phyloP scores from a whole-genome alignment of 2,888 invertebrate species.

The Sympetrum striolatum region DNA sequence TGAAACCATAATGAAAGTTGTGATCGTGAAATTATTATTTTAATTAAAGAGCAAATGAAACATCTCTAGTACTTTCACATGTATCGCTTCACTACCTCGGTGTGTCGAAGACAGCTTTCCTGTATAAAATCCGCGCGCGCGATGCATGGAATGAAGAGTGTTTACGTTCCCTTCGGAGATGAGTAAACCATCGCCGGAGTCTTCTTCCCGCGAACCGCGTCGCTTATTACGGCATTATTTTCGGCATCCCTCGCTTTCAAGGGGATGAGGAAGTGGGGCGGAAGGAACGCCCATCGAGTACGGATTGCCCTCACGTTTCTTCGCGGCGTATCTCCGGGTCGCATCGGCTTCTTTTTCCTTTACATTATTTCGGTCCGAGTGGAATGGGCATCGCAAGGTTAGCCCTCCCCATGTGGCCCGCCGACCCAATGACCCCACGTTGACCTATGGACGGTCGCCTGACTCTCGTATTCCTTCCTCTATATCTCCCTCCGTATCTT shows the following conservation, averaged over 20 bases:
- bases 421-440: conserved; percentile 23
- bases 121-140: background rate
- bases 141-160: background rate
- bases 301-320: conserved; percentile 9
- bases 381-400: background rate
- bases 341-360: background rate
- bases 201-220: background rate
- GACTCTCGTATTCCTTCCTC: background rate
- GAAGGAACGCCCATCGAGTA: background rate
- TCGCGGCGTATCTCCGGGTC: background rate
- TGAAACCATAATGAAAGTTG: too few species aligned
- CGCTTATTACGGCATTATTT: conserved; percentile 23
- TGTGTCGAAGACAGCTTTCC: too few species aligned
- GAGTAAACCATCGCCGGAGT: background rate
- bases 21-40: too few species aligned
- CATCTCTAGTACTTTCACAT: too few species aligned
- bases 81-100: too few species aligned
- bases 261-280: background rate
- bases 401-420: conserved; percentile 1
- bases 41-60: too few species aligned
- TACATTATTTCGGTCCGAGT: too few species aligned
- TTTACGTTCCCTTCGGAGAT: background rate
- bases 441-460: conserved; percentile 5
- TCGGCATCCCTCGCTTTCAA: background rate
- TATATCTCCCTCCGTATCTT: background rate